Evolutionary conservation across 2,888 invertebrate species (phyloP), one percentile per base, ranked within the genome.

Genomic region (Lochmaea crataegi): DNA sequence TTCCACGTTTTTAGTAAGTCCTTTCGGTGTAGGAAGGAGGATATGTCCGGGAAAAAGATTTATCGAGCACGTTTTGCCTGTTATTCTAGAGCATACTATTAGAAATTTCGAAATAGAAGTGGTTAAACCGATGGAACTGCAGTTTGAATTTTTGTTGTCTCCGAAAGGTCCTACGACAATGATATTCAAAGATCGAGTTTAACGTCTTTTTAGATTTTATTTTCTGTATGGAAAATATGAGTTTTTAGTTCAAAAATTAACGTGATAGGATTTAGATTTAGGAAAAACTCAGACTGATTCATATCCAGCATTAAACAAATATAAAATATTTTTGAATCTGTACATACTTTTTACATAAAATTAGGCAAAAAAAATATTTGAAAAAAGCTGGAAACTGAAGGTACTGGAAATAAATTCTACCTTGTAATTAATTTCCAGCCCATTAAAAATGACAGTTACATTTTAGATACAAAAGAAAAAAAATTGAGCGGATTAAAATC

Each of bases 11-110:
- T 87, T 96, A 65, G 92, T 95, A 1, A 91, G 92, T 9, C 95
- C 95, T 0, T 96, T 96, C 85, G 96, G 96, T 0, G 88, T 91
- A 48, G 96, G 96, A 0, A 90, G 92, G 67, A 89, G 96, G 61
- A 93, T 94, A 87, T 96, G 96, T 83, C 96, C 96, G 0, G 96
- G 96, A 63, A 94, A 94, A 86, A 88, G 95, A 74, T 94, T 95
- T 83, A 93, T 95, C 2, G 94, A 94, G 81, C 90, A 94, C 78
- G 93, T 93, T 79, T 87, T 95, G 18, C 91, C 93, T 75, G 87
- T 95, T 68, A 87, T 94, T 73, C 86, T 95, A 22, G 93, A 94
- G 32, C 93, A 93, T 90, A 94, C 93, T 80, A 77, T 86, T 11
- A 76, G 78, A 65, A 79, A 91, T 81, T 96, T 94, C 87, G 89